Evolutionary conservation across 2,113 vertebrate genomes (phyloP).

Genomic region (Solea solea): DNA sequence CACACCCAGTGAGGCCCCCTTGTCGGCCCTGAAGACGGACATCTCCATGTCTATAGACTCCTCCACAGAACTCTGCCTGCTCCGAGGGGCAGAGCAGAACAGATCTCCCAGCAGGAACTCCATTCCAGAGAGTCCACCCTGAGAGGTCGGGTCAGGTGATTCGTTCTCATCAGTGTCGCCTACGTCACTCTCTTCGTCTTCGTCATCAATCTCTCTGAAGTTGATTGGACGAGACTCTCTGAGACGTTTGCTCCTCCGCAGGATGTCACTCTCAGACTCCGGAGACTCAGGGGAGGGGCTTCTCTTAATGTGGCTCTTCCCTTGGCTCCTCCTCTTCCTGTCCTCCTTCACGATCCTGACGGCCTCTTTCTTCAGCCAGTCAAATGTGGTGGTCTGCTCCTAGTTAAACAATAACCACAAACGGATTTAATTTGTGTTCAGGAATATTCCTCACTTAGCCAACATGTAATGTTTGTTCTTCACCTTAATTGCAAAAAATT

Average conservation of each 20-base stretch:
- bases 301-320: constrained; percentile 44
- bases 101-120: constrained; percentile 82
- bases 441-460: too few species aligned
- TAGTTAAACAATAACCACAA: constrained; percentile 25
- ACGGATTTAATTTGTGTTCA: background rate
- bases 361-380: constrained; percentile 75
- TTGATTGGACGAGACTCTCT: constrained; percentile 58
- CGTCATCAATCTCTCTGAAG: constrained; percentile 38
- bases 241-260: constrained; percentile 64
- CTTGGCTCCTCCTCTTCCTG: constrained; percentile 1
- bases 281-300: constrained; percentile 54
- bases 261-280: constrained; percentile 51
- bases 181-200: constrained; percentile 41
- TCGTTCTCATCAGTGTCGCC: constrained; percentile 32
- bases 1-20: constrained; percentile 71
- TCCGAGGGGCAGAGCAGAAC: constrained; percentile 60
- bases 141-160: constrained; percentile 24
- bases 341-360: constrained; percentile 69
- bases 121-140: constrained; percentile 68
- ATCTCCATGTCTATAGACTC: constrained; percentile 80
- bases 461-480: too few species aligned
- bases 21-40: constrained; percentile 74
- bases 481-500: too few species aligned
- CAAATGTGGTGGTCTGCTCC: constrained; percentile 73
- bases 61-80: constrained; percentile 64